Percentiles rank a stretch among this genome's conserved stretches.
phyloP scores from a whole-genome alignment of 2,113 vertebrate species.

The Promerops cafer region DNA sequence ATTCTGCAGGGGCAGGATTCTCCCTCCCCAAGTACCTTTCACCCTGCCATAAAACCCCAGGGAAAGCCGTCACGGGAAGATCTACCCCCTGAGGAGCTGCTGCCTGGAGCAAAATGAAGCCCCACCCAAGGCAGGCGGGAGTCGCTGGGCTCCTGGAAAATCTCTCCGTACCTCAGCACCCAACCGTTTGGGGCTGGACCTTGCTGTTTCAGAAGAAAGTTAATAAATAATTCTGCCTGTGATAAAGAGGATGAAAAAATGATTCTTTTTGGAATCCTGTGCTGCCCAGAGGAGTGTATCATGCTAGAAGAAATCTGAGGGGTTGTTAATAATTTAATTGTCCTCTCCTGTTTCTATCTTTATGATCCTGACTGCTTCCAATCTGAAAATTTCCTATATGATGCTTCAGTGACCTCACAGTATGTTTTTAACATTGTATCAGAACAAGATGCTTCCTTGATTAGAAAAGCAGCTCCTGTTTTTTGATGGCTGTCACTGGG shows the following conservation, averaged over 20 bases:
- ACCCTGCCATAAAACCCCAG: neutral
- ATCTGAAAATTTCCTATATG: neutral
- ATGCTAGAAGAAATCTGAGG: neutral
- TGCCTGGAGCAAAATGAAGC: neutral
- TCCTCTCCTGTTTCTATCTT: neutral
- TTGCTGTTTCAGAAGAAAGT: neutral
- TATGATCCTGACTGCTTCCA: neutral
- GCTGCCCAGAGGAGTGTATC: neutral
- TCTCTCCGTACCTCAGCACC: too few relatives aligned
- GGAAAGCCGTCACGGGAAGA: neutral
- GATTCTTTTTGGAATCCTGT: neutral
- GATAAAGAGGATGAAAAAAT: neutral
- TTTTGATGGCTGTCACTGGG: neutral
- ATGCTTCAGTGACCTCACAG: neutral
- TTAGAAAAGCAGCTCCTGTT: neutral
- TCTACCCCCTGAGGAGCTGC: neutral
- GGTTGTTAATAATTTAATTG: neutral
- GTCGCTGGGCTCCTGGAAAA: neutral
- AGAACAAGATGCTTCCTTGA: neutral
- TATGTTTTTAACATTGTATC: neutral
- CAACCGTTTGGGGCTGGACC: fast-evolving
- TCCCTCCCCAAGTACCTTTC: fast-evolving
- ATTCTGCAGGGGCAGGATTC: neutral
- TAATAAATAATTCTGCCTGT: neutral
- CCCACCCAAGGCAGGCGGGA: neutral